Evolutionary conservation across 2,113 vertebrate species (phyloP).

Genomic region (Isichthys henryi): DNA sequence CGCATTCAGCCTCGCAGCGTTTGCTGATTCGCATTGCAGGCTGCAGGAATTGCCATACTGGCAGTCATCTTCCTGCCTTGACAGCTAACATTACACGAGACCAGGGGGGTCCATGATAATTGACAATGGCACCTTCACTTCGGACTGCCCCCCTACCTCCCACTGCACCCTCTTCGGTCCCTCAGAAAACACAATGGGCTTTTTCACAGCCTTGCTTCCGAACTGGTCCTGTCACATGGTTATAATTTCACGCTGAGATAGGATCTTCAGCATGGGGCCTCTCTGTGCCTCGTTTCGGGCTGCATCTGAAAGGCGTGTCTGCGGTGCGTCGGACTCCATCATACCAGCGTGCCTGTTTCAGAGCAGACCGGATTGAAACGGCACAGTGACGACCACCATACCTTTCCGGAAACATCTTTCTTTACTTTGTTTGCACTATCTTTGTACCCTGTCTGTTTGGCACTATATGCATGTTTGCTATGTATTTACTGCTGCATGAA

Average conservation of each 20-base stretch:
- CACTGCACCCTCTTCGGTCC: neutral
- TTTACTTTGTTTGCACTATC: neutral
- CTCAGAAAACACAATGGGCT: neutral
- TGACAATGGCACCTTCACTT: neutral
- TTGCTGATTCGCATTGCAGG: neutral
- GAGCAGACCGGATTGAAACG: neutral
- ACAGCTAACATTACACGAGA: neutral
- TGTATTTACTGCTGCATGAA: neutral
- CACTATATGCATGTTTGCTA: neutral
- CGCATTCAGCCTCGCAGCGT: neutral
- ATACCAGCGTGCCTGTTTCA: neutral
- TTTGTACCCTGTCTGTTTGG: neutral
- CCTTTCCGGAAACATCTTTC: neutral
- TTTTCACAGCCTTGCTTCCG: neutral
- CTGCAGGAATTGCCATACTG: neutral
- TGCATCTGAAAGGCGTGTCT: neutral
- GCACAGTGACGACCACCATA: neutral
- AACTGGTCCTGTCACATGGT: neutral
- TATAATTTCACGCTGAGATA: neutral
- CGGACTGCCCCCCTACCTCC: neutral
- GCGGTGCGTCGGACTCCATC: neutral
- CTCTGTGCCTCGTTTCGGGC: neutral
- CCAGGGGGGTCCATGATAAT: neutral
- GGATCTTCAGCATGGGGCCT: neutral
- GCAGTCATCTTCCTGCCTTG: neutral